phyloP scores from a whole-genome alignment of 1,140 invertebrate genomes.

The Micrasema longulum region DNA sequence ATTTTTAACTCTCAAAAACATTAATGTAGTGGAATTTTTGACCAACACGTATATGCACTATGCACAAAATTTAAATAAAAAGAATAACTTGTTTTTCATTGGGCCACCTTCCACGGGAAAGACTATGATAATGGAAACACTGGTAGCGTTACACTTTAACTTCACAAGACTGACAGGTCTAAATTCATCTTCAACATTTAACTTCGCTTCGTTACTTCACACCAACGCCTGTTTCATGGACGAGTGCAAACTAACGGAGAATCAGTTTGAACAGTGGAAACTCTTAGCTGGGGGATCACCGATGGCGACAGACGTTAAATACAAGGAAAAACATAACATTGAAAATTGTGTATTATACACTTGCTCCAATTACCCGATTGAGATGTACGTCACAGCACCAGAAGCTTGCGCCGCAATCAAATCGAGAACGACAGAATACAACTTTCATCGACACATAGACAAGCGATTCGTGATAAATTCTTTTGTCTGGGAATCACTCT shows the following conservation, averaged over 20 bases:
- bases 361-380: not conserved
- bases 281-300: constrained; percentile 48
- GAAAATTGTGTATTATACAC: constrained; percentile 25
- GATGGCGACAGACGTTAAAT: constrained; percentile 56
- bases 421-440: no score
- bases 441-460: no score
- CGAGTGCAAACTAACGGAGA: constrained; percentile 57
- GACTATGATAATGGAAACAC: constrained; percentile 9
- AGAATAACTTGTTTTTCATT: constrained; percentile 9
- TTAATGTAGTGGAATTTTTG: not conserved
- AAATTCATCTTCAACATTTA: constrained; percentile 47
- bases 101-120: constrained; percentile 14
- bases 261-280: constrained; percentile 59
- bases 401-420: no score
- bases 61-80: not conserved
- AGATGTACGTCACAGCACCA: constrained; percentile 8
- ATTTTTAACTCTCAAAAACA: not conserved
- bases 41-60: not conserved
- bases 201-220: constrained; percentile 52
- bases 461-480: no score
- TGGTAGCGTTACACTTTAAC: not conserved
- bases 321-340: constrained; percentile 51
- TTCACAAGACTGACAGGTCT: not conserved
- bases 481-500: no score
- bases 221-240: constrained; percentile 58